Evolutionary conservation across 2,888 invertebrate genomes (phyloP), one percentile per base, ranked within the genome.

Genomic region (Gasteruption jaculator): DNA sequence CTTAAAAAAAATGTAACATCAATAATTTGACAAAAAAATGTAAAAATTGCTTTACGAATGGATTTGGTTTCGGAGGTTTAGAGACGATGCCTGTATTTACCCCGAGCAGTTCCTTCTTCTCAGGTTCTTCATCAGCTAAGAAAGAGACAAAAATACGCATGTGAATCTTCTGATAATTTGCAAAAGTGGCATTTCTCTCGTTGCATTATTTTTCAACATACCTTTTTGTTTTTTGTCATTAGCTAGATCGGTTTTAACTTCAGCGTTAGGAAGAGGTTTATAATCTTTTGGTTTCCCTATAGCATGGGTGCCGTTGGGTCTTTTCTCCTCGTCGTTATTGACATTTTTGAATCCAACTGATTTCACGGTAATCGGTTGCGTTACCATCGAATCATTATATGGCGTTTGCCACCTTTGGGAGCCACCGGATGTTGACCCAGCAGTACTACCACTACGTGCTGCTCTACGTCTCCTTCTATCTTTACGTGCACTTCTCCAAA

Each of bases 41-140:
- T n/a, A n/a, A n/a, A n/a, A n/a, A n/a, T n/a, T n/a, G n/a, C 61
- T 68, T 70, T 70, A 70, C 70, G 60, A 70, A 70, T 70, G 70
- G 70, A 52, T 69, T 70, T 46, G 61, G 68, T 68, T 70, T 70
- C 60, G 65, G 60, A 66, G 67, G 55, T 64, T 70, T 70, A 65
- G 63, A 57, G 60, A 58, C 60, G 65, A 56, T 60, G 65, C 68
- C 66, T 57, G 69, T 68, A 68, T 70, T 69, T 68, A 70, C 69
- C 68, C 67, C 69, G 47, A 69, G 69, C 53, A 69, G 68, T 50
- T 70, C 69, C 63, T 70, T 68, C 54, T 65, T 68, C 53, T 71
- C 70, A 46, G 63, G 52, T 48, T 68, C 69, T 42, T 70, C 70
- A 45, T 70, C 70, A 54, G 58, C 63, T 65, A 61, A 25, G 35